Conservation (phyloP, 2,113 vertebrate species). For the Proteles cristata region DNA sequence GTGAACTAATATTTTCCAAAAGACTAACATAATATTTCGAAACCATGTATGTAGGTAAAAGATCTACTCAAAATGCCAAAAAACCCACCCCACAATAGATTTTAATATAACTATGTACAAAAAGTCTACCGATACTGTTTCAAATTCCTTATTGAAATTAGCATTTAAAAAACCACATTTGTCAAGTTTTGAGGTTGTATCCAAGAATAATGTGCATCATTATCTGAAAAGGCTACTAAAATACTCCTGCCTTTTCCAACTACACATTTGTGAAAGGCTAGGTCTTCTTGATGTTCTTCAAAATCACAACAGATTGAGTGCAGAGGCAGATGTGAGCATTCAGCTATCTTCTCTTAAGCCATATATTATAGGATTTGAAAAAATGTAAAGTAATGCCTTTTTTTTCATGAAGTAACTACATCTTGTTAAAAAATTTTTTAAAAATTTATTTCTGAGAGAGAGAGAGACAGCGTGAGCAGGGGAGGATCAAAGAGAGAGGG, state of each 20-base stretch:
- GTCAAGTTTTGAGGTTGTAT: neutral
- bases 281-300: neutral
- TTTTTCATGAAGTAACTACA: slow-evolving; percentile 32
- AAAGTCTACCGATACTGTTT: neutral
- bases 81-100: neutral
- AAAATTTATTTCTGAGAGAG: too few relatives aligned
- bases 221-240: neutral
- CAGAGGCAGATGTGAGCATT: neutral
- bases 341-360: neutral
- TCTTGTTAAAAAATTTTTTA: neutral
- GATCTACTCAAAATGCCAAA: neutral
- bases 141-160: neutral
- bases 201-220: neutral
- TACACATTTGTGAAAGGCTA: neutral
- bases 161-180: neutral
- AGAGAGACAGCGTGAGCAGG: too few relatives aligned
- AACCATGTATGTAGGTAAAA: neutral
- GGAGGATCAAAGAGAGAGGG: too few relatives aligned
- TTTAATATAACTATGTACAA: neutral
- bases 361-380: neutral
- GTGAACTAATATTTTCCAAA: neutral
- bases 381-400: neutral
- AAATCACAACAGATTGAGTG: neutral
- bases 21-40: neutral
- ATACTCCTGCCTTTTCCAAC: neutral